A percentile compares a stretch with the other conserved stretches of the same genome.
Conservation (phyloP, 2,797 vertebrate species). For the Chromis chromis region DNA sequence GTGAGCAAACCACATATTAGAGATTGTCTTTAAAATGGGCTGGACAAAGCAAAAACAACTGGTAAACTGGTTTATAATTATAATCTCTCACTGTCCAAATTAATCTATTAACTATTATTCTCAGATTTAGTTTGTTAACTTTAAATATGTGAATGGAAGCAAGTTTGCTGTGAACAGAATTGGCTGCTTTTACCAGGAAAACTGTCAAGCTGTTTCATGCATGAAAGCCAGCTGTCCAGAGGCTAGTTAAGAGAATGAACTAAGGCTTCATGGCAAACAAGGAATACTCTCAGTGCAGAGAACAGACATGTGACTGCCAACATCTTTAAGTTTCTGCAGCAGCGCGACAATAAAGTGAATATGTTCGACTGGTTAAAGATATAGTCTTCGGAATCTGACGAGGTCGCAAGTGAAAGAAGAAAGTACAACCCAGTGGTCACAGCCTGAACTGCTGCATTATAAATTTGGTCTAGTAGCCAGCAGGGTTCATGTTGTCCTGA, state of each 20-base stretch:
- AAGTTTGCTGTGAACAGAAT: neutral
- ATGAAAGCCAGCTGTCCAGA: slow-evolving; percentile 14
- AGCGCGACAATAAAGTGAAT: slow-evolving; percentile 47
- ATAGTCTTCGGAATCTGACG: slow-evolving; percentile 33
- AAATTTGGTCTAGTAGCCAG: slow-evolving; percentile 74
- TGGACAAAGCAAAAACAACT: neutral
- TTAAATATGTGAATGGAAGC: neutral
- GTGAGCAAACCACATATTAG: too few species aligned
- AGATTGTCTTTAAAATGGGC: too few species aligned
- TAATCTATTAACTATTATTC: neutral
- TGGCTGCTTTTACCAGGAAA: neutral
- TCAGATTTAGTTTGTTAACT: neutral
- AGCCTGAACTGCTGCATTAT: slow-evolving; percentile 68
- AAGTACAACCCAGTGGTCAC: slow-evolving; percentile 64
- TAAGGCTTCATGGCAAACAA: slow-evolving; percentile 66
- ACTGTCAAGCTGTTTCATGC: slow-evolving; percentile 9
- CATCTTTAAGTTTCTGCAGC: slow-evolving; percentile 46
- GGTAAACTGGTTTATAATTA: neutral
- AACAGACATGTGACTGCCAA: slow-evolving; percentile 50
- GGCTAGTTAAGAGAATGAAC: slow-evolving; percentile 40
- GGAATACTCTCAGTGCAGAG: slow-evolving; percentile 56
- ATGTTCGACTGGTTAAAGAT: slow-evolving; percentile 44
- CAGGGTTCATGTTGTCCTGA: slow-evolving; percentile 71
- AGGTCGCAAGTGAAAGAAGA: slow-evolving; percentile 56
- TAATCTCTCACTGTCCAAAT: neutral